These are phyloP conservation scores for Conchocele bisecta DNA, from an alignment of 2,888 invertebrate species.

Conservation along the genomic window DNA sequence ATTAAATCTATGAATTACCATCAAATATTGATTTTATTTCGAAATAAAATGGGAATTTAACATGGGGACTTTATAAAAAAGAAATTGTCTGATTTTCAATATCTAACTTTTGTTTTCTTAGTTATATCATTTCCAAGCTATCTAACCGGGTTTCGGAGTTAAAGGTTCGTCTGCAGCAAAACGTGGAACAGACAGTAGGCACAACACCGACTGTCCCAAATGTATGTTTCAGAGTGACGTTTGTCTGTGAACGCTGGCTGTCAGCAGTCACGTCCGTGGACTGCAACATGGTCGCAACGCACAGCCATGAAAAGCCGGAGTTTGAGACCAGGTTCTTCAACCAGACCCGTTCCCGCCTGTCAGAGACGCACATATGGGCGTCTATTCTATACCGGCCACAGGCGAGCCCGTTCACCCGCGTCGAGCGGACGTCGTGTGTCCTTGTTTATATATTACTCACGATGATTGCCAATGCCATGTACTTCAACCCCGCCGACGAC, in stretches of 20 bases:
- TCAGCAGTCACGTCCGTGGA: conserved; percentile 47
- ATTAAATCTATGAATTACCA: too few relatives aligned
- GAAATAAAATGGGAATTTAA: too few relatives aligned
- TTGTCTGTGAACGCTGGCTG: conserved; percentile 62
- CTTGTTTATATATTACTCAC: conserved; percentile 81
- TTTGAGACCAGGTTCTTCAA: conserved; percentile 56
- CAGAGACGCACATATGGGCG: conserved; percentile 83
- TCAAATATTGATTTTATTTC: too few relatives aligned
- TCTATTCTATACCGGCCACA: conserved; percentile 82
- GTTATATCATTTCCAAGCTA: too few relatives aligned
- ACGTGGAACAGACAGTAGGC: too few relatives aligned
- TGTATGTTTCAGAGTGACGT: too few relatives aligned
- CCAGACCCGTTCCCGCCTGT: conserved; percentile 60
- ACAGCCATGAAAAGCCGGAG: conserved; percentile 6
- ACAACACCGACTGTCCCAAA: too few relatives aligned
- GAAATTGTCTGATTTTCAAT: too few relatives aligned
- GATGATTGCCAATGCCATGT: conserved; percentile 83
- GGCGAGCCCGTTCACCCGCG: conserved; percentile 81
- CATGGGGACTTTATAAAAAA: too few relatives aligned
- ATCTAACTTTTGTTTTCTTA: too few relatives aligned
- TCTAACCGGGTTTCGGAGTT: too few relatives aligned
- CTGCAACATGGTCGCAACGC: conserved; percentile 9
- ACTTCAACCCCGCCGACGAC: conserved; percentile 70
- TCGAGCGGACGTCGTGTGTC: conserved; percentile 79
- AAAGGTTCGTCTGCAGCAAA: too few relatives aligned